These are phyloP conservation scores for Tenthredo notha DNA, from an alignment of 2,888 invertebrate species.

Conservation along the genomic window DNA sequence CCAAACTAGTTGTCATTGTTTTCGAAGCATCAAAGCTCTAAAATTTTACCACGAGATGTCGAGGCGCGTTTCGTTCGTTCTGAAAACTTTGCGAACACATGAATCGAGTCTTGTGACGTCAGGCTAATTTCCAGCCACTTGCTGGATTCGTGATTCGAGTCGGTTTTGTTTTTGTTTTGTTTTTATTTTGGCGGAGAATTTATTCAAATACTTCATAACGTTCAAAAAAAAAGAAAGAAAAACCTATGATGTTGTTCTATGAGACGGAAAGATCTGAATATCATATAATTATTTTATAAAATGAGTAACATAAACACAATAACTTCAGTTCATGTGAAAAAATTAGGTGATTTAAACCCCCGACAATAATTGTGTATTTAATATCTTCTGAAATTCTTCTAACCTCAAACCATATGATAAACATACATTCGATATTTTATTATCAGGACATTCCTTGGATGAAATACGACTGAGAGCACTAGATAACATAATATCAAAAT, in stretches of 20 bases:
- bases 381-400: background rate
- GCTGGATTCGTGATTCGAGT: too few relatives aligned
- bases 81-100: too few relatives aligned
- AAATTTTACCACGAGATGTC: background rate
- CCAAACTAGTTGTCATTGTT: background rate
- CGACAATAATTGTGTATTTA: background rate
- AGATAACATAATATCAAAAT: constrained; percentile 81
- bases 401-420: background rate
- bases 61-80: background rate
- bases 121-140: too few relatives aligned
- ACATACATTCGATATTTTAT: constrained; percentile 17
- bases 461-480: constrained; percentile 82
- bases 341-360: constrained; percentile 65
- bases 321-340: constrained; percentile 68
- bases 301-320: constrained; percentile 67
- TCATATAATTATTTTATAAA: constrained; percentile 45
- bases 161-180: background rate
- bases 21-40: background rate
- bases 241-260: background rate
- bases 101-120: too few relatives aligned
- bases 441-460: constrained; percentile 80
- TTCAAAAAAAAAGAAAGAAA: background rate
- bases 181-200: background rate
- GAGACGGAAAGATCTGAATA: background rate
- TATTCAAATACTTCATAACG: constrained; percentile 5